Percentiles rank a stretch among this genome's conserved stretches.
Conservation (phyloP, 2,888 invertebrate genomes). For the Cylloceria caligata region DNA sequence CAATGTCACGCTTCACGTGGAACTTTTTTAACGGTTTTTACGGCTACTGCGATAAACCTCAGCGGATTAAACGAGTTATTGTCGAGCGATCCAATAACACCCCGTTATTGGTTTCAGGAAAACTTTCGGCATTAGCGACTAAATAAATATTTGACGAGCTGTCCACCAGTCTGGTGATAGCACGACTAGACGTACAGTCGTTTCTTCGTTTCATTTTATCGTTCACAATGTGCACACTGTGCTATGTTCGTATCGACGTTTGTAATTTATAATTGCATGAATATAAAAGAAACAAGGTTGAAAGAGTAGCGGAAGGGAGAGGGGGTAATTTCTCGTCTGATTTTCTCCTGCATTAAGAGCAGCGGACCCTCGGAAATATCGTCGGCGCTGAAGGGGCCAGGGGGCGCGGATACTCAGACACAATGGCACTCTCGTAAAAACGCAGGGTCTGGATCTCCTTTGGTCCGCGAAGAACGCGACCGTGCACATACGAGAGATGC, state of each 20-base stretch:
- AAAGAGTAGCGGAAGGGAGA: not conserved
- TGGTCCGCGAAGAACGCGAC: constrained; percentile 64
- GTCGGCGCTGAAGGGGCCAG: constrained; percentile 67
- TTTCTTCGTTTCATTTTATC: constrained; percentile 49
- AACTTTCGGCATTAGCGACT: constrained; percentile 75
- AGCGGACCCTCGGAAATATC: constrained; percentile 56
- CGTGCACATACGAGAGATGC: constrained; percentile 58
- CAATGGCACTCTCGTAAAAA: constrained; percentile 78
- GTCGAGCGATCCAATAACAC: constrained; percentile 14
- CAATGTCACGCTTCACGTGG: constrained; percentile 80
- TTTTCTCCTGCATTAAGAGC: constrained; percentile 58
- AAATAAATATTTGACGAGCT: constrained; percentile 74
- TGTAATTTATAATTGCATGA: constrained; percentile 64
- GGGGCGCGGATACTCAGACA: constrained; percentile 74
- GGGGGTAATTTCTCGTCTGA: constrained; percentile 66
- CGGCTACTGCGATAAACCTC: constrained; percentile 65
- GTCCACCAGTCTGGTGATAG: constrained; percentile 37
- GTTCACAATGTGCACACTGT: constrained; percentile 23
- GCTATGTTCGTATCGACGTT: constrained; percentile 54
- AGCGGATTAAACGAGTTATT: constrained; percentile 46
- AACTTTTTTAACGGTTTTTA: constrained; percentile 75
- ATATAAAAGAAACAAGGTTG: constrained; percentile 47
- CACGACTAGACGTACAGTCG: constrained; percentile 9
- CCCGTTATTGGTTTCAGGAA: constrained; percentile 47
- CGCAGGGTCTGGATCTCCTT: constrained; percentile 66